These are phyloP conservation scores for Acrocephalus kingi DNA, from an alignment of 2,113 vertebrate genomes.

Conservation along the genomic window DNA sequence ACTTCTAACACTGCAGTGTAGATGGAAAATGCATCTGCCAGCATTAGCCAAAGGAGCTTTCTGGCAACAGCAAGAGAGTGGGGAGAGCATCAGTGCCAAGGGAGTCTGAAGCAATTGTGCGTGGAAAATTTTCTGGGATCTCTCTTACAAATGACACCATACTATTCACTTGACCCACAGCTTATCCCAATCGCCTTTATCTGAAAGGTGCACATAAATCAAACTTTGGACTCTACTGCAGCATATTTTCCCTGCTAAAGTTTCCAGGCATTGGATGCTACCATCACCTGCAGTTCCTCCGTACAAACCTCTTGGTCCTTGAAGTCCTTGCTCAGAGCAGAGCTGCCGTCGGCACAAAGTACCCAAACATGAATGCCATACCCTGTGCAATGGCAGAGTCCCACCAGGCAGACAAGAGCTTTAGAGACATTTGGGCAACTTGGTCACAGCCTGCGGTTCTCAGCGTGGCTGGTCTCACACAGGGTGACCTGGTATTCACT, in stretches of 20 bases:
- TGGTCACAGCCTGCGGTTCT: not conserved
- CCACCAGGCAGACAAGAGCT: not conserved
- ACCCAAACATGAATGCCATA: not conserved
- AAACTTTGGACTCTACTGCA: not conserved
- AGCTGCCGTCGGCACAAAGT: not conserved
- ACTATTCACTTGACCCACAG: not conserved
- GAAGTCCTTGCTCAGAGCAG: not conserved
- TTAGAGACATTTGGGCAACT: not conserved
- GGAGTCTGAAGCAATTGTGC: not conserved
- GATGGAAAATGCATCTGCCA: constrained; percentile 44
- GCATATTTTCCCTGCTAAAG: not conserved
- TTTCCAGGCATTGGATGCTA: not conserved
- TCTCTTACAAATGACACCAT: not conserved
- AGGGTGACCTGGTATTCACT: not conserved
- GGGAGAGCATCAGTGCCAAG: not conserved
- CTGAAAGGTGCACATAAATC: not conserved
- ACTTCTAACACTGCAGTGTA: not conserved
- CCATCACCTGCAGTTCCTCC: not conserved
- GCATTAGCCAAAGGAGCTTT: not conserved
- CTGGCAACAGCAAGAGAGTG: not conserved
- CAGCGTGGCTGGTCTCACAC: not conserved
- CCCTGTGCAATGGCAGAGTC: not conserved
- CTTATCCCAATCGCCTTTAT: constrained; percentile 1
- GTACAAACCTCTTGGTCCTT: not conserved
- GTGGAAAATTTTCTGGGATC: constrained; percentile 34